phyloP scores from a whole-genome alignment of 2,113 vertebrate species.

The Strigops habroptila region DNA sequence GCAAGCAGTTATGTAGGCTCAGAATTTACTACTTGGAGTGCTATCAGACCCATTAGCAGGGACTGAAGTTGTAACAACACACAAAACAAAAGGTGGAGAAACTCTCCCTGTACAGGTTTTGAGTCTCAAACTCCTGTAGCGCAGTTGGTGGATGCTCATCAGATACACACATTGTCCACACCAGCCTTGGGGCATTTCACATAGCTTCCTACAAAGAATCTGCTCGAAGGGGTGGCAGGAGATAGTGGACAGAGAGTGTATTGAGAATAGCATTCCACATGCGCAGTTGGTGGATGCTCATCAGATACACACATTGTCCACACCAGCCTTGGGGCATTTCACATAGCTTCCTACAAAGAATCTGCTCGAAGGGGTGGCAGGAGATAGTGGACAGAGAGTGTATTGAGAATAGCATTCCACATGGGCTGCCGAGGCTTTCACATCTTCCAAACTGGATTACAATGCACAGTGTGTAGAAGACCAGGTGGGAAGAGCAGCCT shows the following conservation, averaged over 20 bases:
- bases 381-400: not conserved
- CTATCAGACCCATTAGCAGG: not conserved
- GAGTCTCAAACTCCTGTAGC: not conserved
- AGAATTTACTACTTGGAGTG: not conserved
- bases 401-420: not conserved
- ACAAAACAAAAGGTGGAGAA: not conserved
- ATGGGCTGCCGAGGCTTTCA: not conserved
- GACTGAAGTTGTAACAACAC: not conserved
- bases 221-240: not conserved
- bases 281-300: not conserved
- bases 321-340: not conserved
- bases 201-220: not conserved
- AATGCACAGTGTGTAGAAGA: not conserved
- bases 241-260: not conserved
- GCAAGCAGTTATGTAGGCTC: not conserved
- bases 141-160: not conserved
- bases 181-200: not conserved
- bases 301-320: rapidly evolving
- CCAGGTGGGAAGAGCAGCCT: not conserved
- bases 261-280: not conserved
- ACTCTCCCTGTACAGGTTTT: not conserved
- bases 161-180: not conserved
- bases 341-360: not conserved
- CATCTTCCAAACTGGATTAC: not conserved
- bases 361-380: not conserved